These are phyloP conservation scores for Anolis sagrei DNA, from an alignment of 2,113 vertebrate genomes.

Conservation along the genomic window DNA sequence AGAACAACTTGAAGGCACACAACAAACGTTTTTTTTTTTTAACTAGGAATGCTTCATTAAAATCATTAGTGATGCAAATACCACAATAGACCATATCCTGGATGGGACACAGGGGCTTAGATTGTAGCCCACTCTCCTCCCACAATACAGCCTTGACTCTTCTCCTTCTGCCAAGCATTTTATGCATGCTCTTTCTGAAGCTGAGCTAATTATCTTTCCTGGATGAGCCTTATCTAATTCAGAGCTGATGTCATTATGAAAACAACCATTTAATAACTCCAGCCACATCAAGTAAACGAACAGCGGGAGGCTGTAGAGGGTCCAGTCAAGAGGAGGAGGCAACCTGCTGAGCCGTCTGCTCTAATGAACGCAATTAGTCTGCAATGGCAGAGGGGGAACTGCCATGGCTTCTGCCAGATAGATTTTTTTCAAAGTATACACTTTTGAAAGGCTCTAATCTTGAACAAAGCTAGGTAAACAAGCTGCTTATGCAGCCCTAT, in stretches of 20 bases:
- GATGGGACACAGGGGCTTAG: not conserved
- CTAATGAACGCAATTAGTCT: not conserved
- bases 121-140: not conserved
- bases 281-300: conserved; percentile 9
- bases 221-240: conserved; percentile 39
- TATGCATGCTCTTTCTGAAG: conserved; percentile 27
- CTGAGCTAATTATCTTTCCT: conserved; percentile 41
- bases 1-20: too few relatives aligned
- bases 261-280: conserved; percentile 44
- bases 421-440: not conserved
- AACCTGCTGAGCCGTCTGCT: conserved; percentile 21
- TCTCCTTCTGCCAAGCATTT: not conserved
- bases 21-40: not conserved
- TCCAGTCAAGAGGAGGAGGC: conserved; percentile 6
- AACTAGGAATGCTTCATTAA: not conserved
- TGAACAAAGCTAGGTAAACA: conserved; percentile 26
- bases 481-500: conserved; percentile 21
- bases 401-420: conserved; percentile 16
- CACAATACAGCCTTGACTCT: not conserved
- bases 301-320: conserved; percentile 10
- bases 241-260: conserved; percentile 57
- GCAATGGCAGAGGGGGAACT: conserved; percentile 1
- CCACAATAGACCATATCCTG: not conserved
- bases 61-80: not conserved
- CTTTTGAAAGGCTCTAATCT: conserved; percentile 32